Base-by-base conservation (phyloP, 2,113 vertebrate genomes). In the Brachyhypopomus occidentalis region DNA sequence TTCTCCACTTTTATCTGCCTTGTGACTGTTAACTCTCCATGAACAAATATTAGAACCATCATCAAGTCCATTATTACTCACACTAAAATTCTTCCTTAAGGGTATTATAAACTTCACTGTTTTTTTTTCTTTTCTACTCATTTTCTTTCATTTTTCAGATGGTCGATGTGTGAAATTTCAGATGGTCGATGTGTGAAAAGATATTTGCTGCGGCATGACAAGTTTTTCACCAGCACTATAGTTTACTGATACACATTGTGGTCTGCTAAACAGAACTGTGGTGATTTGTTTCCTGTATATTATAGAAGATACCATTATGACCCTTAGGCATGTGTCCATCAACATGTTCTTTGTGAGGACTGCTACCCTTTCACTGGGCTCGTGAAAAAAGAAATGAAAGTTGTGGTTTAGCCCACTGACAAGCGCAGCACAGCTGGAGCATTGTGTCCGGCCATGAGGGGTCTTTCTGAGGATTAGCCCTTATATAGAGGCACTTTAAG, bases 391-490 rank as follows among this genome's bases (percentile, higher is more conserved):
- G 67, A 55, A 82, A 72, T 45, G 73, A 84, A 80, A 80, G 77
- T 45, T 79, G 70, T 70, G n/a, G 71, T 80, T 72, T 62, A 41
- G 59, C 85, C 62, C 63, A 64, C 84, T 16, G 22, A 45, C 52
- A 69, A 45, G 60, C 27, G 19, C 58, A 74, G 75, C 56, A 84
- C 80, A 83, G 80, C 73, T 84, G 80, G 77, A 84, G 72, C 71
- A 84, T 87, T 87, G 83, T 87, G 63, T 67, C 17, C 45, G 78
- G 77, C 76, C 71, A 78, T 74, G 69, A 83, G 83, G 85, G 85
- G 83, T 87, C 77, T 84, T 84, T 69, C 80, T 86, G 77, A 60
- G 72, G 55, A 83, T 83, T 80, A 78, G 72, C 72, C 73, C 45
- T 62, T 30, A 80, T 64, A 83, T 71, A 78, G 75, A 36, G 36